Evolutionary conservation across 2,888 invertebrate species (phyloP), one percentile per base, ranked within the genome.

Genomic region (Catocala fraxini): DNA sequence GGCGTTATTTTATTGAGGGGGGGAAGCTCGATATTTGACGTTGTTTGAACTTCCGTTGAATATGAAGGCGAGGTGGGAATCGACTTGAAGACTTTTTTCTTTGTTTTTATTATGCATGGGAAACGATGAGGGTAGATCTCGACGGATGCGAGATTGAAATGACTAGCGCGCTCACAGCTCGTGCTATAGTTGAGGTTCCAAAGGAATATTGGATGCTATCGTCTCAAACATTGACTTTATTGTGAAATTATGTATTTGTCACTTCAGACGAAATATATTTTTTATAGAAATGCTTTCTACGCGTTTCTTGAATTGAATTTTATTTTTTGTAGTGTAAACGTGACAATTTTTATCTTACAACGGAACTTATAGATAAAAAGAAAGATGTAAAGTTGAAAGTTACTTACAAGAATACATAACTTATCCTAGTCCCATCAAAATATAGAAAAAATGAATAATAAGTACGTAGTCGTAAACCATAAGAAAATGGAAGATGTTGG

Each of bases 1-100:
- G 71, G 77, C 77, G 80, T 75, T 81, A 79, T 77, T 77, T 79
- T 80, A 81, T 80, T 76, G 80, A 72, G 68, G 70, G 73, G 73
- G 65, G 42, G 46, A 57, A 62, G 45, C 64, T 62, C 70, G 68
- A 78, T 80, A 80, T 79, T 78, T 80, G 76, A 75, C 73, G 79
- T 73, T 78, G 79, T 82, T 80, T 80, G 80, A 82, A 80, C 77
- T 82, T 70, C 68, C 56, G 52, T 51, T 64, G 68, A 72, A 72
- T 64, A 70, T 65, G 65, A 59, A 67, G 59, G 67, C 57, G 64
- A 81, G 76, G 80, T 72, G 80, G 71, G 64, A 83, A 81, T 73
- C 64, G 70, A 70, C 67, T 71, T 61, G 67, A 71, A 68, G 65
- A 68, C 68, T 70, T 74, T 71, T 77, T 76, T 71, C 63, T 73